Evolutionary conservation across 2,888 invertebrate genomes (phyloP).

Genomic region (Junonia oenone): DNA sequence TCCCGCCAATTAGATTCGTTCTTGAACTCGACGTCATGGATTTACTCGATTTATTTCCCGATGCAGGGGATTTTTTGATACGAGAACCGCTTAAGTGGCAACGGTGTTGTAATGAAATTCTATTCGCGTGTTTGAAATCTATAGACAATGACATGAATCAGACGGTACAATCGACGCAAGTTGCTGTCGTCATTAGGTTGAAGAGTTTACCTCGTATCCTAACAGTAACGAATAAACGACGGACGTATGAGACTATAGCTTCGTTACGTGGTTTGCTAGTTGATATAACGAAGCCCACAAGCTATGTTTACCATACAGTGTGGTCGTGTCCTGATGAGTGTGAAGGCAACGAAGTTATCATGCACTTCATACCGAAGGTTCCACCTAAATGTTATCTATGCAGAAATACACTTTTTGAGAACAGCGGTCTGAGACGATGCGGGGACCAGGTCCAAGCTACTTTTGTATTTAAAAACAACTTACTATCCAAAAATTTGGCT

Average conservation of each 20-base stretch:
- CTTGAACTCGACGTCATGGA: conserved; percentile 60
- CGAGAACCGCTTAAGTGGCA: conserved; percentile 56
- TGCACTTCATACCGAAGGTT: conserved; percentile 56
- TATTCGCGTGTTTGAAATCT: conserved; percentile 53
- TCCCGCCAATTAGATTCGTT: conserved; percentile 54
- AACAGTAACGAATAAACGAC: conserved; percentile 33
- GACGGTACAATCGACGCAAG: conserved; percentile 45
- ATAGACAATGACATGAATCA: conserved; percentile 36
- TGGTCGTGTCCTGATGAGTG: conserved; percentile 74
- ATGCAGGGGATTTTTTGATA: conserved; percentile 47
- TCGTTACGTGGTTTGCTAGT: conserved; percentile 50
- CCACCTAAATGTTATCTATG: conserved; percentile 61
- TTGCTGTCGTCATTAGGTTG: conserved; percentile 48
- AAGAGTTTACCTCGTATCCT: conserved; percentile 45
- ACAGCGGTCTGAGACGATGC: conserved; percentile 58
- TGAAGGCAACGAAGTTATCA: conserved; percentile 59
- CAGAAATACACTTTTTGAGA: conserved; percentile 58
- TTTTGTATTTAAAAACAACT: conserved; percentile 42
- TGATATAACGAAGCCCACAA: conserved; percentile 48
- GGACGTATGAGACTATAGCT: conserved; percentile 44
- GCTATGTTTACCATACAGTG: conserved; percentile 60
- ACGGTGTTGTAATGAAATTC: conserved; percentile 48
- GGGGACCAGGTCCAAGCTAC: conserved; percentile 57
- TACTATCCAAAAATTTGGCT: conserved; percentile 42
- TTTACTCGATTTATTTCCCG: conserved; percentile 47